Percentiles rank a stretch among this genome's conserved stretches.
These are phyloP conservation scores for Drosophila meridiana DNA, from an alignment of 2,888 invertebrate species.

Conservation along the genomic window DNA sequence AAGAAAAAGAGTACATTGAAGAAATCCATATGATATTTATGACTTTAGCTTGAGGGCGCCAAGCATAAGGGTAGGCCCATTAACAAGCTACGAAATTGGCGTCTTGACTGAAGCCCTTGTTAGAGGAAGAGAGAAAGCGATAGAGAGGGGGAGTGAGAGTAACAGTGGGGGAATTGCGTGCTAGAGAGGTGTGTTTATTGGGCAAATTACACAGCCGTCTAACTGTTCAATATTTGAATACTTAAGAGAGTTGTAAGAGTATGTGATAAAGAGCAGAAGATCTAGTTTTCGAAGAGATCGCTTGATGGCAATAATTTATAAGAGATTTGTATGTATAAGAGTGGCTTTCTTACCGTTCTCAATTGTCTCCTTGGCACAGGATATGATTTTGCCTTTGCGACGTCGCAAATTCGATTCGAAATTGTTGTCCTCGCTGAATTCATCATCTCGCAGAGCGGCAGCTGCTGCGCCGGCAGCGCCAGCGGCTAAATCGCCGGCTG, in stretches of 20 bases:
- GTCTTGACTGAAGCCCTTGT: not conserved
- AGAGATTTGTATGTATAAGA: not conserved
- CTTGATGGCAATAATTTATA: not conserved
- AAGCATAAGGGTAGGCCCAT: conserved; percentile 33
- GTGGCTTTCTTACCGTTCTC: conserved; percentile 83
- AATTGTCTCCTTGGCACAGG: conserved; percentile 85
- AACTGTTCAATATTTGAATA: not conserved
- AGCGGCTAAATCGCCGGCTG: conserved; percentile 60
- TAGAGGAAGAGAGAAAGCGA: not conserved
- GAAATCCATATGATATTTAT: conserved; percentile 23
- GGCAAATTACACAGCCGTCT: conserved; percentile 5
- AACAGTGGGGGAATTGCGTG: conserved; percentile 26
- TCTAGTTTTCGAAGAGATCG: not conserved
- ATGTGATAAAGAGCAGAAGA: not conserved
- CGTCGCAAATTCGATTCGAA: conserved; percentile 85
- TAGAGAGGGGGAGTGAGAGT: not conserved
- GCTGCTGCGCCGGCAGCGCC: conserved; percentile 47
- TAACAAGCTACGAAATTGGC: conserved; percentile 2
- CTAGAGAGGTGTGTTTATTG: not conserved
- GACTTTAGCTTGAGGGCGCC: conserved; percentile 9
- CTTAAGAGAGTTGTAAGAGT: not conserved
- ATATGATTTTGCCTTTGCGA: conserved; percentile 85
- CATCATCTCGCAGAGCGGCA: conserved; percentile 68
- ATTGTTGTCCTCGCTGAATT: conserved; percentile 83
- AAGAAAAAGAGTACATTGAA: conserved; percentile 7